Conservation (phyloP, 2,888 invertebrate genomes). For the Nomada lathburiana region DNA sequence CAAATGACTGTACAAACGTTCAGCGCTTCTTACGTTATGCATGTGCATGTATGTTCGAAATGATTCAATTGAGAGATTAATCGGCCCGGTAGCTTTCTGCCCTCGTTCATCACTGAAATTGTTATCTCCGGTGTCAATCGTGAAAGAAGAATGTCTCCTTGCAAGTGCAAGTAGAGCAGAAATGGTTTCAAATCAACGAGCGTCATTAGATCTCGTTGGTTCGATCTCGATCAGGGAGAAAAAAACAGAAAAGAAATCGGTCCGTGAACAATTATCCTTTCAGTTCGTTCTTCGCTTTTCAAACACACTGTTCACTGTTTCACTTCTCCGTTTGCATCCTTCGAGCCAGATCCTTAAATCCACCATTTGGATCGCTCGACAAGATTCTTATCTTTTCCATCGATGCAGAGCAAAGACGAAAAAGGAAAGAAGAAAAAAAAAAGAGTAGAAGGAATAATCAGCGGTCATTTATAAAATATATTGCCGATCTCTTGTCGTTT, state of each 20-base stretch:
- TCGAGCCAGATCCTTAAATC: neutral
- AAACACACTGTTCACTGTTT: too few species aligned
- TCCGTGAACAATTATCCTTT: neutral
- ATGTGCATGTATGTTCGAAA: slow-evolving; percentile 2
- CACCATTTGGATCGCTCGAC: neutral
- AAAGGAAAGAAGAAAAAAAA: neutral
- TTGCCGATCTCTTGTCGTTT: slow-evolving; percentile 27
- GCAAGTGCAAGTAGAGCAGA: slow-evolving; percentile 37
- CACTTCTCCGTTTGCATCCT: neutral
- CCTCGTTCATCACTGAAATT: slow-evolving; percentile 9
- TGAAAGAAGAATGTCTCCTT: slow-evolving; percentile 3
- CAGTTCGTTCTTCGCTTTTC: neutral
- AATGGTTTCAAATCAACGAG: slow-evolving; percentile 2
- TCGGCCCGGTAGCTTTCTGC: neutral
- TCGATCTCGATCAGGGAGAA: neutral
- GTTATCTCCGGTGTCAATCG: slow-evolving; percentile 21
- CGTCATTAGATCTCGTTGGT: neutral
- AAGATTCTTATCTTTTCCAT: neutral
- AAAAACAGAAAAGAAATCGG: neutral
- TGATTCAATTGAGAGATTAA: slow-evolving; percentile 22
- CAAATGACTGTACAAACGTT: too few species aligned
- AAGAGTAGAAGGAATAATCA: too few species aligned
- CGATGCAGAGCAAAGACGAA: neutral
- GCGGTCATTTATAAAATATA: slow-evolving; percentile 6
- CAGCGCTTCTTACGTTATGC: neutral